phyloP scores from a whole-genome alignment of 2,113 vertebrate species.

The Macrotis lagotis region DNA sequence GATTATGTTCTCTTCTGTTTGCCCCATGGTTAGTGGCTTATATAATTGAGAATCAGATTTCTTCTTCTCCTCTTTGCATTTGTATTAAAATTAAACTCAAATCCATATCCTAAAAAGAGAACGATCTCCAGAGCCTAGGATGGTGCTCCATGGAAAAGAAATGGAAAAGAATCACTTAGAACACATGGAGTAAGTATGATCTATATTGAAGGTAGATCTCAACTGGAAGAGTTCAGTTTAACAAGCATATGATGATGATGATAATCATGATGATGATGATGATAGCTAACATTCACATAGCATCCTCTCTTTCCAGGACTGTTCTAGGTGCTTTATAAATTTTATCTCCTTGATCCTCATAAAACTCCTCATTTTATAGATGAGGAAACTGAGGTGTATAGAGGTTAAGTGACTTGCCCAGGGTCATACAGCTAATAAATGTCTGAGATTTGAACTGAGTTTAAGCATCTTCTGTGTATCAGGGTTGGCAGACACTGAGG shows the following conservation, averaged over 20 bases:
- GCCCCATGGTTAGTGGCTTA: neutral
- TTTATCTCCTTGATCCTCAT: too few species aligned
- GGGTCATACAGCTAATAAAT: neutral
- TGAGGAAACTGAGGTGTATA: neutral
- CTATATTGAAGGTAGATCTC: neutral
- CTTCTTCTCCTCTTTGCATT: neutral
- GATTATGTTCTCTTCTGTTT: neutral
- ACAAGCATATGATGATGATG: too few species aligned
- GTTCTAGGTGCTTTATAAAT: too few species aligned
- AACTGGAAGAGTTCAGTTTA: neutral
- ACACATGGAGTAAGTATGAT: neutral
- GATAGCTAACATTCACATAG: too few species aligned
- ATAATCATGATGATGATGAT: too few species aligned
- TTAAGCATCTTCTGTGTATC: neutral
- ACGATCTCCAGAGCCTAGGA: neutral
- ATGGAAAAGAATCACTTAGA: neutral
- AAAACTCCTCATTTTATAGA: neutral
- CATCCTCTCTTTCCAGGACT: too few species aligned
- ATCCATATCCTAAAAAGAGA: neutral
- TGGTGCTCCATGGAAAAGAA: neutral
- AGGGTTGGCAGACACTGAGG: neutral
- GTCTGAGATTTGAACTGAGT: neutral
- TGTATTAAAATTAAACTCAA: neutral
- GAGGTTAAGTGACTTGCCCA: neutral
- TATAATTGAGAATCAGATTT: neutral